Percentiles rank a stretch among this genome's conserved stretches.
Conservation (phyloP, 30 jellyfish, hydroid and myxozoan species). For the Catostylus mosaicus region DNA sequence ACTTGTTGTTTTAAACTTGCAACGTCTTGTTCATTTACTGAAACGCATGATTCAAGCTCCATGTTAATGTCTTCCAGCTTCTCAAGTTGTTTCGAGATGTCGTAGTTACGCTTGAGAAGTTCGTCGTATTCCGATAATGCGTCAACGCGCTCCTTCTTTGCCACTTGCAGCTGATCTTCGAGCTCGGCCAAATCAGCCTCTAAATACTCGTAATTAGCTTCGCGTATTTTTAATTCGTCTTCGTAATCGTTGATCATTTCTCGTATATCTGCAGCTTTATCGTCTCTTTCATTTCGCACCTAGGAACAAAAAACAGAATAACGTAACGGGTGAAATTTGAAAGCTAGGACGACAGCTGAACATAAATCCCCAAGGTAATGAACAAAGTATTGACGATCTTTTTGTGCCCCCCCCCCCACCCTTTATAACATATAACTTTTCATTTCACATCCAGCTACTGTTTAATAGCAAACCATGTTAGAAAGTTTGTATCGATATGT, state of each 20-base stretch:
- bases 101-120: constrained; percentile 63
- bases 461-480: too few relatives aligned
- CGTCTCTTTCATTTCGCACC: constrained; percentile 63
- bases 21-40: constrained; percentile 40
- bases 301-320: too few relatives aligned
- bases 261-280: constrained; percentile 28
- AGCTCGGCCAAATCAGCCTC: constrained; percentile 38
- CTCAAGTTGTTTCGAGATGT: constrained; percentile 42
- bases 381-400: too few relatives aligned
- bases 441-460: too few relatives aligned
- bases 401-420: too few relatives aligned
- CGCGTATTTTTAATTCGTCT: constrained; percentile 59
- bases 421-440: too few relatives aligned
- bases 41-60: constrained; percentile 9
- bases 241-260: constrained; percentile 53
- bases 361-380: too few relatives aligned
- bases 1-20: constrained; percentile 65
- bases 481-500: too few relatives aligned
- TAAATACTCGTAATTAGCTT: constrained; percentile 34
- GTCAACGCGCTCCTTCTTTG: constrained; percentile 80
- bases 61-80: constrained; percentile 26
- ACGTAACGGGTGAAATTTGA: too few relatives aligned
- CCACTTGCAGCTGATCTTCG: constrained; percentile 74
- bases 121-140: constrained; percentile 77
- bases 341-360: too few relatives aligned